Base-by-base conservation (phyloP, 2,888 invertebrate genomes). In the Cistogaster globosa region DNA sequence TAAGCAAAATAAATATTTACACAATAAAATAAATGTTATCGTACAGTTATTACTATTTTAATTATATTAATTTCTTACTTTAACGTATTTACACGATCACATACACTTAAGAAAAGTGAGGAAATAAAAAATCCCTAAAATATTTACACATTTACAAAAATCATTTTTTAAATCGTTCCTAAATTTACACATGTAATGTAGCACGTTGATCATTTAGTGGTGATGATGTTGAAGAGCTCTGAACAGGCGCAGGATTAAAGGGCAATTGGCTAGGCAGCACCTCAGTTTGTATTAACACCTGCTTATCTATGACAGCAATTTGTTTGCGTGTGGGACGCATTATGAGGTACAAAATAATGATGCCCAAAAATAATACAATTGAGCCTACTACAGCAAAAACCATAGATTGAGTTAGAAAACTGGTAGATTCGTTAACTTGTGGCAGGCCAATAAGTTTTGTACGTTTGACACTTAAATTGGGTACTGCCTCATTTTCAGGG, bases 171-270 rank as follows among this genome's bases (percentile, higher is more conserved):
- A 58, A 82, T 71, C 75, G 45, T 48, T 26, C 11, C 42, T 67
- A 79, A 62, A 79, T 83, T 89, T 90, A 90, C 87, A 90, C 90
- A 74, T 90, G 90, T 74, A 90, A 84, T 78, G 90, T 89, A 75
- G 85, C 42, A 16, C 89, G 88, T 62, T 88, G 87, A 32, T 87
- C 87, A 11, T 82, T n/a, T 9, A 85, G 65, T 2, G 75, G n/a
- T 72, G 42, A 77, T 62, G 75, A 57, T 67, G 84, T 87, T 69
- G 83, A 65, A 9, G 84, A 65, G 58, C 85, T 82, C 20, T 85
- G 86, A 4, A 51, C 62, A 22, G 72, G 53, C 63, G 81, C 85
- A 48, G 81, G 74, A 57, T 63, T 69, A 11, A 81, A n/a, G 1
- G 87, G 85, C 32, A 87, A 86, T 78, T 88, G 88, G 32, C 87